Percentiles rank a stretch among this genome's conserved stretches.
phyloP scores from a whole-genome alignment of 2,797 vertebrate species.

The Ctenochaetus hawaiiensis region DNA sequence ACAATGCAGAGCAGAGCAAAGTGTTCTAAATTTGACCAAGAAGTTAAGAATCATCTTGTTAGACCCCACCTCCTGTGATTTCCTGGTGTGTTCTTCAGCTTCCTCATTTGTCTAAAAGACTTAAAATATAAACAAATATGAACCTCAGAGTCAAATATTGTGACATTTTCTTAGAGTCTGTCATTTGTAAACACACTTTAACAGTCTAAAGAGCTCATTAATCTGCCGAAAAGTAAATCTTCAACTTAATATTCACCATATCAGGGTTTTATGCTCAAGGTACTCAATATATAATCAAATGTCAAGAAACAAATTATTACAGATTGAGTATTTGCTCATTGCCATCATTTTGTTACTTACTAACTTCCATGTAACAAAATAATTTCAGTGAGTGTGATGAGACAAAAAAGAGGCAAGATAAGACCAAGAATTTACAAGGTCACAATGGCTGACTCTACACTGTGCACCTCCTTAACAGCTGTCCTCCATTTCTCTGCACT shows the following conservation, averaged over 20 bases:
- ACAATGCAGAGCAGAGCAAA: conserved; percentile 8
- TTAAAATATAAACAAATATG: conserved; percentile 6
- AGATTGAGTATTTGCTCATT: not conserved
- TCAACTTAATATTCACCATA: conserved; percentile 9
- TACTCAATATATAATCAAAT: not conserved
- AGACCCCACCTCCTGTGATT: not conserved
- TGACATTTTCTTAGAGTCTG: not conserved
- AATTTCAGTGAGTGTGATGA: conserved; percentile 18
- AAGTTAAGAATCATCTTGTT: not conserved
- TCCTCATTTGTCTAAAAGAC: not conserved
- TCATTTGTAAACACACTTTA: conserved; percentile 13
- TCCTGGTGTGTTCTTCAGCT: conserved; percentile 1
- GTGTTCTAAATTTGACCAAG: not conserved
- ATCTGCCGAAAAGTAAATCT: conserved; percentile 5
- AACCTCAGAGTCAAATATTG: conserved; percentile 1
- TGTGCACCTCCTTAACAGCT: conserved; percentile 16
- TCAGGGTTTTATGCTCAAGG: conserved; percentile 28
- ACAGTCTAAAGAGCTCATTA: conserved; percentile 5
- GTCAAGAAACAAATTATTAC: not conserved
- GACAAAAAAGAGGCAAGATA: conserved; percentile 31
- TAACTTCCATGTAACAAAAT: conserved; percentile 12
- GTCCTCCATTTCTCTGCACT: conserved; percentile 6
- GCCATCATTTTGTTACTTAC: conserved; percentile 18
- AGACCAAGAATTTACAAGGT: conserved; percentile 43
- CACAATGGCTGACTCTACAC: conserved; percentile 23